Evolutionary conservation across 1,140 invertebrate species (phyloP).

Genomic region (Sogatella furcifera): DNA sequence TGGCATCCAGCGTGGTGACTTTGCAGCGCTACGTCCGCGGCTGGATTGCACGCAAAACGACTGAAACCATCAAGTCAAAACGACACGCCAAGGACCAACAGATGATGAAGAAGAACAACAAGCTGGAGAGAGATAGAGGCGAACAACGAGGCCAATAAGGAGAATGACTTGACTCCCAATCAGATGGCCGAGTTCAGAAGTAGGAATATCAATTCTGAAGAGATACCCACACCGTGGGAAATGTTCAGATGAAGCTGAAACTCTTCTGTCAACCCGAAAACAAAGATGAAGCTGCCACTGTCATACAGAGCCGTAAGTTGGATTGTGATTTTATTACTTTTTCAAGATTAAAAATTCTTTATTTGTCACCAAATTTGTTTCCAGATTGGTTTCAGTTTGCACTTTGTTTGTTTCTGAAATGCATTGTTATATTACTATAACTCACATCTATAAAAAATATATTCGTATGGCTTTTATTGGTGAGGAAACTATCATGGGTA

Average conservation of each 20-base stretch:
- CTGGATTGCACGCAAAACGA: slow-evolving; percentile 42
- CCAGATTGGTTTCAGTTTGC: no score
- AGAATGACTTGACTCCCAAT: not conserved
- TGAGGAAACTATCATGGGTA: no score
- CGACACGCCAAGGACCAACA: slow-evolving; percentile 5
- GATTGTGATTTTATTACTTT: no score
- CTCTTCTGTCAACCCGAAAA: slow-evolving; percentile 10
- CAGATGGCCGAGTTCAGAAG: not conserved
- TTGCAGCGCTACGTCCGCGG: slow-evolving; percentile 53
- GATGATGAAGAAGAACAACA: slow-evolving; percentile 2
- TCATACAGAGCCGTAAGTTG: slow-evolving; percentile 59
- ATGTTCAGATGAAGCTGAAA: slow-evolving; percentile 31
- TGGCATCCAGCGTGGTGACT: slow-evolving; percentile 52
- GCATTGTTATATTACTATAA: no score
- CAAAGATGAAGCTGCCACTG: slow-evolving; percentile 44
- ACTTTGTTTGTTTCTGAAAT: no score
- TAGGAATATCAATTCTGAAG: not conserved
- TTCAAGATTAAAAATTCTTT: no score
- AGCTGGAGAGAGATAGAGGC: not conserved
- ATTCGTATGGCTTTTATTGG: no score
- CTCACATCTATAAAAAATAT: no score
- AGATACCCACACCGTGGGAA: slow-evolving; percentile 13
- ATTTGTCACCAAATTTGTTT: no score
- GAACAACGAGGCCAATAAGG: slow-evolving; percentile 11
- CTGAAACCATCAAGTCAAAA: slow-evolving; percentile 6